A percentile compares a stretch with the other conserved stretches of the same genome.
These are phyloP conservation scores for Trachelus stipa DNA, from an alignment of 2,888 invertebrate genomes.

Conservation along the genomic window DNA sequence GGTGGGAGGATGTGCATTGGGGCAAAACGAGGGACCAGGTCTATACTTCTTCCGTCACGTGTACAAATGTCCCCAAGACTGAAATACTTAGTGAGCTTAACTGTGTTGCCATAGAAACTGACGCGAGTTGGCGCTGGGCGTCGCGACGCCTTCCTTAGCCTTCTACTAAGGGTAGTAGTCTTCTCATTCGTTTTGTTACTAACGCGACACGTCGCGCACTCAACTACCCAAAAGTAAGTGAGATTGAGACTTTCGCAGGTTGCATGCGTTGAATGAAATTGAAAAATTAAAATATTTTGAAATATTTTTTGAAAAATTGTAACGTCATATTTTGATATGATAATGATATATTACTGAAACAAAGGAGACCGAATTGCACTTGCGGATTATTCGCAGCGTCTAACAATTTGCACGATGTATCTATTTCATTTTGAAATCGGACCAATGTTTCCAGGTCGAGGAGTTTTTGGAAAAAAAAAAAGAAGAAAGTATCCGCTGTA, in stretches of 20 bases:
- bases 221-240: conserved; percentile 42
- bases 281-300: conserved; percentile 13
- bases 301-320: too few species aligned
- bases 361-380: neutral
- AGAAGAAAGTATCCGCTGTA: too few species aligned
- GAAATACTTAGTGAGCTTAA: conserved; percentile 54
- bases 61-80: conserved; percentile 32
- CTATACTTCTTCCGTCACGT: neutral
- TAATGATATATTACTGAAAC: neutral
- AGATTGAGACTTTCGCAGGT: conserved; percentile 41
- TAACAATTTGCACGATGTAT: too few species aligned
- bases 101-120: conserved; percentile 54
- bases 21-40: neutral
- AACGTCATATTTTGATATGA: too few species aligned
- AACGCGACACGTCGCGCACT: conserved; percentile 33
- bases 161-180: too few species aligned
- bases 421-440: too few species aligned
- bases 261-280: conserved; percentile 26
- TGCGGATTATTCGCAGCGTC: neutral
- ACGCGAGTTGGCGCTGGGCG: conserved; percentile 23
- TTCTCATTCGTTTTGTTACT: neutral
- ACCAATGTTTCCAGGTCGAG: too few species aligned
- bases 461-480: too few species aligned
- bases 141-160: too few species aligned
- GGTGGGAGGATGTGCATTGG: neutral